These are phyloP conservation scores for Alces alces DNA, from an alignment of 2,113 vertebrate genomes.

Conservation along the genomic window DNA sequence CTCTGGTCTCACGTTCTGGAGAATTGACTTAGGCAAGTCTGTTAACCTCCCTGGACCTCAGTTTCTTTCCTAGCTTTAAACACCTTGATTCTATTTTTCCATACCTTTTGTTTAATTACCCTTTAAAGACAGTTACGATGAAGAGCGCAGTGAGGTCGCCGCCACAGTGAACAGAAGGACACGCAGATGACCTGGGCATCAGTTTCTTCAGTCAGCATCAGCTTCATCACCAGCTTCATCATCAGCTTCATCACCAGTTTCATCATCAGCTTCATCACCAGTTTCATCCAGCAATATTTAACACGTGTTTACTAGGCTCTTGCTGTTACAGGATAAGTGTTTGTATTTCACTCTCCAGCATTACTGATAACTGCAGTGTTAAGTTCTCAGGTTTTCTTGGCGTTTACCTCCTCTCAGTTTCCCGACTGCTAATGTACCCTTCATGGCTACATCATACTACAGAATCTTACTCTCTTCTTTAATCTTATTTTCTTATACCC, in stretches of 20 bases:
- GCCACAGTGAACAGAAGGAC: background rate
- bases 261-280: background rate
- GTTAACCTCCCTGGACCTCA: background rate
- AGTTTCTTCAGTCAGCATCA: background rate
- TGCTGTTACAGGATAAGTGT: background rate
- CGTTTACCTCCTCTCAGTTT: background rate
- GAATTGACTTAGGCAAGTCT: background rate
- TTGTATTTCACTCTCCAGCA: background rate
- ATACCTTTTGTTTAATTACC: background rate
- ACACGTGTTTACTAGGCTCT: background rate
- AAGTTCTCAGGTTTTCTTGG: background rate
- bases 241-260: background rate
- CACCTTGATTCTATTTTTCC: background rate
- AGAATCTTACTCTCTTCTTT: slow-evolving; percentile 11
- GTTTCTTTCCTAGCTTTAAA: background rate
- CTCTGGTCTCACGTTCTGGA: background rate
- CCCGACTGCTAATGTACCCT: background rate
- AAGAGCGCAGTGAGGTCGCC: background rate
- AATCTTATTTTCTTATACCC: background rate
- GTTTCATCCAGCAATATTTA: background rate
- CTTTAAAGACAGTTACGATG: background rate
- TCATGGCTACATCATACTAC: background rate
- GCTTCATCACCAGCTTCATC: background rate
- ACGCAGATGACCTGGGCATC: background rate
- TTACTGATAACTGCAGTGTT: background rate